A percentile compares a stretch with the other conserved stretches of the same genome.
These are phyloP conservation scores for Mechanitis messenoides DNA, from an alignment of 2,888 invertebrate species.

Conservation along the genomic window DNA sequence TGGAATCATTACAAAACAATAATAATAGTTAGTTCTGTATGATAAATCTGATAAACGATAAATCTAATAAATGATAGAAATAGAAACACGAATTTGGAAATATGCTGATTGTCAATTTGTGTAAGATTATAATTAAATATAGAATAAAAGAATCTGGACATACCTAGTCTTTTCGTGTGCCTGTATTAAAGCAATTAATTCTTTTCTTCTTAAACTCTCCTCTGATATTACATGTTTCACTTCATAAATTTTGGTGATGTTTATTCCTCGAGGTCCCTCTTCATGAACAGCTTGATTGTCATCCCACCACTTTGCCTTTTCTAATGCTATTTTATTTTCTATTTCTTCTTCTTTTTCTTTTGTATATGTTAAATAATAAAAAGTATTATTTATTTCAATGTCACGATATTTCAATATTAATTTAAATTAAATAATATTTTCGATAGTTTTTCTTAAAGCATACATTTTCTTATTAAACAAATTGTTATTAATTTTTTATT, in stretches of 20 bases:
- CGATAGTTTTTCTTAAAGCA: too few relatives aligned
- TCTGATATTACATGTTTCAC: conserved; percentile 39
- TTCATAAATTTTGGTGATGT: conserved; percentile 28
- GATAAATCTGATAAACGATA: too few relatives aligned
- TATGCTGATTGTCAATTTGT: too few relatives aligned
- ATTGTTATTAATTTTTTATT: neutral
- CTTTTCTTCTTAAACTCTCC: conserved; percentile 38
- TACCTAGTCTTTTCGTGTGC: conserved; percentile 58
- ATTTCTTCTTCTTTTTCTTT: conserved; percentile 16
- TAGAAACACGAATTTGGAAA: too few relatives aligned
- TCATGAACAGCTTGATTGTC: conserved; percentile 25
- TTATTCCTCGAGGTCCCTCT: conserved; percentile 15
- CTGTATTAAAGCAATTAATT: conserved; percentile 45
- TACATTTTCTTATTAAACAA: too few relatives aligned
- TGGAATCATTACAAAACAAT: too few relatives aligned
- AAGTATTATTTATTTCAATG: neutral
- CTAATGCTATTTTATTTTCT: conserved; percentile 14
- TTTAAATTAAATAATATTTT: too few relatives aligned
- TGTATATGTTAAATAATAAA: neutral
- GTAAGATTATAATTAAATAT: neutral
- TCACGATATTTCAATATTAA: neutral
- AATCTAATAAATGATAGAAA: too few relatives aligned
- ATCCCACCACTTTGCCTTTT: conserved; percentile 41
- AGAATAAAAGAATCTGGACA: neutral
- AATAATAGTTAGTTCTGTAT: too few relatives aligned